Percentiles rank a stretch among this genome's conserved stretches.
These are phyloP conservation scores for Clytia hemisphaerica DNA, from an alignment of 30 jellyfish, hydroid and myxozoan species.

Conservation along the genomic window DNA sequence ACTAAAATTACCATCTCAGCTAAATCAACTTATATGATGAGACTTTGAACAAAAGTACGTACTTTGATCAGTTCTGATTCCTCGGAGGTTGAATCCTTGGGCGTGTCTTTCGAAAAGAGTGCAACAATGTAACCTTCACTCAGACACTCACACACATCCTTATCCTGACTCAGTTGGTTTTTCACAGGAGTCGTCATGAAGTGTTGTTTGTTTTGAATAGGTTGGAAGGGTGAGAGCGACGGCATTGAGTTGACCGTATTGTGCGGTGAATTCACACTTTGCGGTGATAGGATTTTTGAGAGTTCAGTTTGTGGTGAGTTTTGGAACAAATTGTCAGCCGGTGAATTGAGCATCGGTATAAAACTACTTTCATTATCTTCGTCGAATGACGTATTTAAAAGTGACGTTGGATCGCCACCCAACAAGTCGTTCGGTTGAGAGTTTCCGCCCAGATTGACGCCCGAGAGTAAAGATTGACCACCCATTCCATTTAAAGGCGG, in stretches of 20 bases:
- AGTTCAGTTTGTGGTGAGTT: slow-evolving; percentile 70
- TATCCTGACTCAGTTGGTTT: no score
- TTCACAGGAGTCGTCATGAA: slow-evolving; percentile 23
- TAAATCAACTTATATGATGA: no score
- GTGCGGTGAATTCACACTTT: slow-evolving; percentile 21
- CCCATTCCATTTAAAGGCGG: no score
- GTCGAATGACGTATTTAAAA: not conserved
- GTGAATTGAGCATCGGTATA: slow-evolving; percentile 70
- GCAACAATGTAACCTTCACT: slow-evolving; percentile 15
- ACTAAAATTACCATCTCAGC: no score
- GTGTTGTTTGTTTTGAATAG: slow-evolving; percentile 20
- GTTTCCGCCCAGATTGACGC: no score
- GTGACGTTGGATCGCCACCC: no score
- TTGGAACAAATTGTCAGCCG: slow-evolving; percentile 61
- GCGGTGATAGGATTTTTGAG: slow-evolving; percentile 52
- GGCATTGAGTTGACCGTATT: slow-evolving; percentile 39
- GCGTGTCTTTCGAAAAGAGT: no score
- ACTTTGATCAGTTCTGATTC: no score
- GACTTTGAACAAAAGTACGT: no score
- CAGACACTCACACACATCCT: not conserved
- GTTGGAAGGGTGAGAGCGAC: slow-evolving; percentile 76
- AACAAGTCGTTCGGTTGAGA: no score
- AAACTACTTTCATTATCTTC: slow-evolving; percentile 22
- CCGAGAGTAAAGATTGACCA: no score
- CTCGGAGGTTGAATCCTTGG: no score